Conservation (phyloP, 2,113 vertebrate genomes). For the Erpornis zantholeuca region DNA sequence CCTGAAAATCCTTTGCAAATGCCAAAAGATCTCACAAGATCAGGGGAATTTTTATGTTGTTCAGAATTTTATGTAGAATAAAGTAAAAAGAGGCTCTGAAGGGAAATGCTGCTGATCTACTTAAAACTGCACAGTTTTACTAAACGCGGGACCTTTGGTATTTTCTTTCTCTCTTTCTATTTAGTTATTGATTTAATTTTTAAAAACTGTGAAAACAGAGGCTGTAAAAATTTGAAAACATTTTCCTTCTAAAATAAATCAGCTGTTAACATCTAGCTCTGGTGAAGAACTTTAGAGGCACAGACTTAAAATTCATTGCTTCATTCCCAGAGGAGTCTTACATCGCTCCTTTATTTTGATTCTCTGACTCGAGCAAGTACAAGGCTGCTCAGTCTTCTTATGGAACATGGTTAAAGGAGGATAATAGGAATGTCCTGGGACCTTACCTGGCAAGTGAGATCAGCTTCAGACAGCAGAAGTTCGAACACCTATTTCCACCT, state of each 20-base stretch:
- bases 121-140: background rate
- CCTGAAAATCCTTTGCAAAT: background rate
- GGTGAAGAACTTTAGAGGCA: background rate
- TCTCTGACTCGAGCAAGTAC: background rate
- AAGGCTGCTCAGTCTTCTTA: background rate
- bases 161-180: background rate
- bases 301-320: background rate
- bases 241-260: background rate
- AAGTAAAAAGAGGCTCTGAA: background rate
- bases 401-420: background rate
- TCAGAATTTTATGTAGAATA: background rate
- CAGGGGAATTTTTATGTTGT: background rate
- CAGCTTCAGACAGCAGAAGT: background rate
- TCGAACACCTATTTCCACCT: background rate
- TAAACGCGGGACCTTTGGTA: background rate
- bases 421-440: background rate
- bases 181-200: background rate
- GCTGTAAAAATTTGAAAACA: background rate
- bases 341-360: background rate
- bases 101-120: background rate
- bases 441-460: background rate
- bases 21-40: background rate
- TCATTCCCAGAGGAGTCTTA: background rate
- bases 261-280: background rate
- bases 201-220: background rate